These are phyloP conservation scores for Hirtodrosophila histrioides DNA, from an alignment of 2,888 invertebrate genomes.

Conservation along the genomic window DNA sequence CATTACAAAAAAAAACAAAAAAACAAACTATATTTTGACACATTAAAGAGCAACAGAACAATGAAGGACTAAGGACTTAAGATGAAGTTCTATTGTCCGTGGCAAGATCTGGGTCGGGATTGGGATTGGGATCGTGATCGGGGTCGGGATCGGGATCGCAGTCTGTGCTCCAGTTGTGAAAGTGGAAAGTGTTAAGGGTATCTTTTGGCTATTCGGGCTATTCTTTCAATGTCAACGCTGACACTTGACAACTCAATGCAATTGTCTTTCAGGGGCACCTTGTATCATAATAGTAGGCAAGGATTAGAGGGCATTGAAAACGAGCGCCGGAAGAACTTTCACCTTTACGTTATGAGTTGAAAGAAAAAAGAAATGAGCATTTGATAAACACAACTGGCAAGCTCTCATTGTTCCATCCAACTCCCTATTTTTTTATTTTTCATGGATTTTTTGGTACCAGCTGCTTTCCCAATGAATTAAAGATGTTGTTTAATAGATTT, in stretches of 20 bases:
- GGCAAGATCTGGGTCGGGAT: constrained; percentile 25
- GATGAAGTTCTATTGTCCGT: constrained; percentile 22
- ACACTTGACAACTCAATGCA: constrained; percentile 78
- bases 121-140: no score
- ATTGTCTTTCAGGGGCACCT: constrained; percentile 51
- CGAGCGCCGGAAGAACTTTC: constrained; percentile 76
- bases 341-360: constrained; percentile 53
- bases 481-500: constrained; percentile 61
- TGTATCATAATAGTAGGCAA: constrained; percentile 65
- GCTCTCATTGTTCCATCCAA: constrained; percentile 27
- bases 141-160: constrained; percentile 28
- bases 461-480: constrained; percentile 55
- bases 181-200: constrained; percentile 21
- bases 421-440: not conserved
- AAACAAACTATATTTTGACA: constrained; percentile 75
- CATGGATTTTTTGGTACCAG: not conserved
- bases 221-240: constrained; percentile 74
- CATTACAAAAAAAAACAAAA: constrained; percentile 59
- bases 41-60: constrained; percentile 72
- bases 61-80: constrained; percentile 25
- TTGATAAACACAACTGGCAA: constrained; percentile 53
- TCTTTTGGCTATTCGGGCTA: constrained; percentile 5
- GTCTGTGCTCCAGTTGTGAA: constrained; percentile 28
- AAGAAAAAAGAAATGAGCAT: constrained; percentile 47
- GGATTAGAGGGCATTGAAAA: constrained; percentile 59